Conservation (phyloP, 2,888 invertebrate genomes). For the Tenthredo distinguenda region DNA sequence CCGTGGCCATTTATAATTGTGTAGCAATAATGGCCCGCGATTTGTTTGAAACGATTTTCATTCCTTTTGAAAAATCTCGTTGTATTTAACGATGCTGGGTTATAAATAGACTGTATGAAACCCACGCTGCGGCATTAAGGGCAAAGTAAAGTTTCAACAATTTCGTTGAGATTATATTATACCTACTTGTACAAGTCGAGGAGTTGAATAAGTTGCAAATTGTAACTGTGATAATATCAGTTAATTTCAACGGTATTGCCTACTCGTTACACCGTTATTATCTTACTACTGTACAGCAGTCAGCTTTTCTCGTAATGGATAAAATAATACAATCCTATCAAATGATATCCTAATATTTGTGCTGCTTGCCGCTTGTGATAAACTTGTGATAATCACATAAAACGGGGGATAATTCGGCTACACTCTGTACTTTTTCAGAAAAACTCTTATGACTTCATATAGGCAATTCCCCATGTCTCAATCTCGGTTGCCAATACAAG, state of each 20-base stretch:
- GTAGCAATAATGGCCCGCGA: not conserved
- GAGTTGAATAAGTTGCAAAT: slow-evolving; percentile 40
- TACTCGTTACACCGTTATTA: slow-evolving; percentile 1
- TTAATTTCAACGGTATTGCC: slow-evolving; percentile 34
- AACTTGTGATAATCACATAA: not conserved
- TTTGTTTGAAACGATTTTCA: not conserved
- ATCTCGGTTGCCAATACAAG: not conserved
- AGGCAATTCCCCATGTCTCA: not conserved
- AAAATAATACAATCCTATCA: not conserved
- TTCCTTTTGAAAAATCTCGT: not conserved
- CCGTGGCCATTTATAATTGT: not conserved
- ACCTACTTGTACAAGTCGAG: not conserved
- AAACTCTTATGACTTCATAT: not conserved
- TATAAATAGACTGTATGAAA: slow-evolving; percentile 15
- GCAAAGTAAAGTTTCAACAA: slow-evolving; percentile 24
- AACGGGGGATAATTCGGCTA: not conserved
- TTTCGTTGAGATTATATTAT: slow-evolving; percentile 23
- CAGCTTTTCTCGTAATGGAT: not conserved
- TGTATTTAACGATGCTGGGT: slow-evolving; percentile 15
- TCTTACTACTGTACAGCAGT: not conserved
- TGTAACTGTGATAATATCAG: slow-evolving; percentile 27
- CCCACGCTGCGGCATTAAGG: slow-evolving; percentile 8
- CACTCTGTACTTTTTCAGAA: not conserved
- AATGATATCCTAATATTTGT: slow-evolving; percentile 1
- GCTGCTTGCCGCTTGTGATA: not conserved